phyloP scores from a whole-genome alignment of 2,797 vertebrate genomes.

The Sebastiscus tertius region DNA sequence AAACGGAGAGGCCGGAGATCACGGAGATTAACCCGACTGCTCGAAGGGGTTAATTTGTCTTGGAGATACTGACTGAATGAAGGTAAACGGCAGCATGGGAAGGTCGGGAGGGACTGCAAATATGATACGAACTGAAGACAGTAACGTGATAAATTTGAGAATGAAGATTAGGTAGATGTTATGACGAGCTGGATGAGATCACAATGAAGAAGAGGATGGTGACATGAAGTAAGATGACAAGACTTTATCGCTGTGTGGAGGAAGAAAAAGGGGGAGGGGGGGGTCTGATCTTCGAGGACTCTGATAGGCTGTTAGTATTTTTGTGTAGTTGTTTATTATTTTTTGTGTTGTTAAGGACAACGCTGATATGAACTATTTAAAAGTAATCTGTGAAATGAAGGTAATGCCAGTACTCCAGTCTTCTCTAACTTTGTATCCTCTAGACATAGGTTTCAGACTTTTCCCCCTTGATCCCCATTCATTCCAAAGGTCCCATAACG shows the following conservation, averaged over 20 bases:
- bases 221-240: conserved; percentile 35
- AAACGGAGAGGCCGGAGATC: conserved; percentile 5
- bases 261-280: conserved; percentile 27
- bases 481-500: neutral
- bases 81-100: conserved; percentile 1
- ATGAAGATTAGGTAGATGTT: neutral
- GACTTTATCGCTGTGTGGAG: conserved; percentile 34
- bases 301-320: conserved; percentile 66
- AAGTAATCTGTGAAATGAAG: conserved; percentile 75
- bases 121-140: conserved; percentile 9
- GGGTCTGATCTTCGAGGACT: conserved; percentile 61
- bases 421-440: conserved; percentile 11
- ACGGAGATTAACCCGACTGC: conserved; percentile 1
- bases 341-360: conserved; percentile 52
- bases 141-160: neutral
- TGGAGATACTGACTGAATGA: conserved; percentile 30
- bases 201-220: conserved; percentile 13
- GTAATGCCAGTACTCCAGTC: conserved; percentile 70
- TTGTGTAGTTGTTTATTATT: conserved; percentile 58
- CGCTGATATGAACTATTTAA: conserved; percentile 80
- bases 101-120: conserved; percentile 27
- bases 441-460: neutral
- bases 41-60: conserved; percentile 31
- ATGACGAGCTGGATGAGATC: neutral
- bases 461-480: neutral